phyloP scores from a whole-genome alignment of 2,888 invertebrate genomes.

The Oeneis ivallda region DNA sequence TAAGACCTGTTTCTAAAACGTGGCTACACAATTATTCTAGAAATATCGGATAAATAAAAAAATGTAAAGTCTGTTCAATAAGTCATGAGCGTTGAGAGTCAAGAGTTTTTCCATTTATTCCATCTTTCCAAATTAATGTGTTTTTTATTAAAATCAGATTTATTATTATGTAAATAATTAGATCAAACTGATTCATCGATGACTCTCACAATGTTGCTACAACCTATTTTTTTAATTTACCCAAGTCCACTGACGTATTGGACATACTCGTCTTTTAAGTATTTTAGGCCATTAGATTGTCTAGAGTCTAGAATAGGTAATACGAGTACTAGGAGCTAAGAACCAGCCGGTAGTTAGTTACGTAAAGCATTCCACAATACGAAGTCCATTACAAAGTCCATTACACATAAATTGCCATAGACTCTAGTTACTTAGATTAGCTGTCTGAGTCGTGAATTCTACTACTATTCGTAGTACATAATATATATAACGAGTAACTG shows the following conservation, averaged over 20 bases:
- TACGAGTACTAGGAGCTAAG: conserved; percentile 1
- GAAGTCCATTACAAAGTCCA: background rate
- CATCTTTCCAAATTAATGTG: too few species aligned
- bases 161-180: too few species aligned
- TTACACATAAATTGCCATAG: conserved; percentile 11
- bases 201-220: too few species aligned
- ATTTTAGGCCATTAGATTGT: conserved; percentile 3
- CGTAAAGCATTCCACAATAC: background rate
- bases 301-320: background rate
- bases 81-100: too few species aligned
- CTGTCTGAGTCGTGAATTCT: conserved; percentile 16
- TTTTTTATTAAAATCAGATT: too few species aligned
- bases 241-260: background rate
- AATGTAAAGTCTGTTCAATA: too few species aligned
- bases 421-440: background rate
- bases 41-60: background rate
- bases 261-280: background rate
- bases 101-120: too few species aligned
- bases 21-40: background rate
- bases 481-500: background rate
- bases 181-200: too few species aligned
- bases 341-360: background rate
- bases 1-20: too few species aligned
- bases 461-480: conserved; percentile 7
- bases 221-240: too few species aligned